Base-by-base conservation (phyloP, 2,888 invertebrate genomes). In the Epirrita christyi region DNA sequence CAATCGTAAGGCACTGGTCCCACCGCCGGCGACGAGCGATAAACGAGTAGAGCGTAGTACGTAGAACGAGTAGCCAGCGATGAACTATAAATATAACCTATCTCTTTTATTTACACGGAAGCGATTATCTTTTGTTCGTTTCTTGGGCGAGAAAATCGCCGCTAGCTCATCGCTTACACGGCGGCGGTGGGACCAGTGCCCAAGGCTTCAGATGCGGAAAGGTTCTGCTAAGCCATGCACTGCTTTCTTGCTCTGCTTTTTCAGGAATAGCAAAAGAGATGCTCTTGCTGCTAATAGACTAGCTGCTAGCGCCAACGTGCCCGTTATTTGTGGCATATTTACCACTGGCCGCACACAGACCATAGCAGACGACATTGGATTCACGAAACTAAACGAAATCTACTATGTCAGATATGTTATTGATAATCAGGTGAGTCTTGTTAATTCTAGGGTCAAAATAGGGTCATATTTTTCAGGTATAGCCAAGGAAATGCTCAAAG, bases 261-360 rank as follows among this genome's bases (percentile, higher is more conserved):
- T 3, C 73, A 90, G 92, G 89, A 9, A 75, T 92, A 64, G 85
- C 73, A 0, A 88, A 84, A 62, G 85, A 88, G 42, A 76, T 92
- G 80, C 52, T 89, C 86, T 84, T 67, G 81, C 89, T 0, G 88
- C 91, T 0, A 76, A 82, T 9, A 67, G 68, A 0, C 63, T 89
- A 0, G 82, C 86, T 0, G 76, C 77, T 0, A 85, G 80, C n/a
- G 89, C 86, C 0, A 81, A 76, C 11, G 80, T 92, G 0, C 83
- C 88, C 0, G 91, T 81, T 0, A 64, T 92, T 0, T 71, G 82
- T 0, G 83, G 88, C 0, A 85, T 91, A 37, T 88, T 92, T 63
- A 81, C 85, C 0, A 85, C 90, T 0, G 77, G 76, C 0, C 68
- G 85, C 0, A 48, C 68, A 0, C 90, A 91, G 41, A 74, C 77